phyloP scores from a whole-genome alignment of 2,797 vertebrate genomes.

The Eleutherodactylus coqui region DNA sequence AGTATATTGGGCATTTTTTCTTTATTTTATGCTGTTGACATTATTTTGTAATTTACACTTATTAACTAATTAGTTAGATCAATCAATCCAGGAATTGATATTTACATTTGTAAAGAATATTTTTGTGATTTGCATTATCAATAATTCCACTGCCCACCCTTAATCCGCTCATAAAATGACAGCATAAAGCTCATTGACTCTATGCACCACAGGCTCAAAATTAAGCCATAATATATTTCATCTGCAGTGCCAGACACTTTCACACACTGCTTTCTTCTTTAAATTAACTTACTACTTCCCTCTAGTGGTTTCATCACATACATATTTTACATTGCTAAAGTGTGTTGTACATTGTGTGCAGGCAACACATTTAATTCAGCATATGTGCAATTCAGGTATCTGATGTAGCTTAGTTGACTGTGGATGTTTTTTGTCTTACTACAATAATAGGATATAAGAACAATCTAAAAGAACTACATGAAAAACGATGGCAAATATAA shows the following conservation, averaged over 20 bases:
- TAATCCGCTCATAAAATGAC: neutral
- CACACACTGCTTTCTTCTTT: neutral
- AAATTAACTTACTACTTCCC: slow-evolving; percentile 40
- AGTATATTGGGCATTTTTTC: neutral
- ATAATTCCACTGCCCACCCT: neutral
- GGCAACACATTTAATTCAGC: neutral
- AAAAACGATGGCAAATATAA: neutral
- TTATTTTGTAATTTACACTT: neutral
- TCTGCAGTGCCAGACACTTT: neutral
- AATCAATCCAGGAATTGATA: neutral
- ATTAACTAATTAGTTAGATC: too few relatives aligned
- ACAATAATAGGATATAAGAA: neutral
- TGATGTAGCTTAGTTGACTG: neutral
- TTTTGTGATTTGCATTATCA: neutral
- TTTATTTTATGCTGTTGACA: neutral
- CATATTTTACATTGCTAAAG: too few relatives aligned
- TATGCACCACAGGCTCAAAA: neutral
- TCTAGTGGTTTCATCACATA: slow-evolving; percentile 38
- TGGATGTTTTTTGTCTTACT: neutral
- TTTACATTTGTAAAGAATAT: neutral
- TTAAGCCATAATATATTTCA: slow-evolving; percentile 4
- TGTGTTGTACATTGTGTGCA: neutral
- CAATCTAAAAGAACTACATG: neutral
- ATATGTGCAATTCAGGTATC: neutral
- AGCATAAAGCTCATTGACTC: neutral